Evolutionary conservation across 2,113 vertebrate genomes (phyloP).

Genomic region (Phalacrocorax carbo): DNA sequence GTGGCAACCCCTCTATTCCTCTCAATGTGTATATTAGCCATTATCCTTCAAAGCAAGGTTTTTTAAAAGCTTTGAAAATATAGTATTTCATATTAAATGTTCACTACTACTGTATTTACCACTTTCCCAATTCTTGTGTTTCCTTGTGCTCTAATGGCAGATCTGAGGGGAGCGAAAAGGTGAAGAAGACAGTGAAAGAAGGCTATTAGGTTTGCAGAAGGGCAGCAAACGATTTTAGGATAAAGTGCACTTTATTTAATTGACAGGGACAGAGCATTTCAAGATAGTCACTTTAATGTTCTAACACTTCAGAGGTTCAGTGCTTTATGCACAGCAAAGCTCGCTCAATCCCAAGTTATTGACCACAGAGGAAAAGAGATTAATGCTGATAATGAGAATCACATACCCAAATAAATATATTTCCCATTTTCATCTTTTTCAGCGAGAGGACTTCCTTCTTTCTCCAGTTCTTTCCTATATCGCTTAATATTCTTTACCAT

Average conservation of each 20-base stretch:
- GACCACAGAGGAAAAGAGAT: background rate
- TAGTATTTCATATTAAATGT: background rate
- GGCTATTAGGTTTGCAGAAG: background rate
- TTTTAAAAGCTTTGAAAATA: background rate
- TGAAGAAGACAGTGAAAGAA: background rate
- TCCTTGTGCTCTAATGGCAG: background rate
- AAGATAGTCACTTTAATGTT: background rate
- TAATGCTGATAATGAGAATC: background rate
- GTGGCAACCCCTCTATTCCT: background rate
- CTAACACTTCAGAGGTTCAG: background rate
- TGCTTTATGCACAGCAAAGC: background rate
- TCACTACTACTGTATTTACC: background rate
- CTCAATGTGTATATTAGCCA: background rate
- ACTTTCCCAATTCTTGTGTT: background rate
- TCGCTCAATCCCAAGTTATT: background rate
- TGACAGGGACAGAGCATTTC: background rate
- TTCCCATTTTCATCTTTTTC: conserved; percentile 97
- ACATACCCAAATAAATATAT: conserved; percentile 90
- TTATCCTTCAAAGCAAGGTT: background rate
- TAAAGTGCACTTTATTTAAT: background rate
- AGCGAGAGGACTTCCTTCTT: conserved; percentile 89
- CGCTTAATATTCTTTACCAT: conserved; percentile 99
- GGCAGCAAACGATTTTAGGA: background rate
- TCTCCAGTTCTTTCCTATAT: conserved; percentile 94
- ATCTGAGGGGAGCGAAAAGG: background rate